A percentile compares a stretch with the other conserved stretches of the same genome.
These are phyloP conservation scores for Leptinotarsa rubiginosa DNA, from an alignment of 2,888 invertebrate genomes.

Conservation along the genomic window DNA sequence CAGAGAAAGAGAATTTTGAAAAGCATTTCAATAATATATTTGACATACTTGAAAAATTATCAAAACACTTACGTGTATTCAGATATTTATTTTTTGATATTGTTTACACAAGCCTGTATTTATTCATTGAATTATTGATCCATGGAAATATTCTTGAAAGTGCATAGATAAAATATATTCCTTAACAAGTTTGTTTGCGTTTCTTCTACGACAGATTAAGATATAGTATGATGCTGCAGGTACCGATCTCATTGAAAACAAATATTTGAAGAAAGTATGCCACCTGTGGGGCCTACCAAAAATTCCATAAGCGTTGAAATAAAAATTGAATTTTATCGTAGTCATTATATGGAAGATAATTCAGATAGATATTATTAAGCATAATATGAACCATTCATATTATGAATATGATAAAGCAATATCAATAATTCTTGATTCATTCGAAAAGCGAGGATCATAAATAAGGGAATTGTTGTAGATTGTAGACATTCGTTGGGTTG, in stretches of 20 bases:
- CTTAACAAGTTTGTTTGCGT: not conserved
- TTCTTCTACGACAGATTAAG: not conserved
- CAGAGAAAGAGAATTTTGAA: no score
- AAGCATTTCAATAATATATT: no score
- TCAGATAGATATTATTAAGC: not conserved
- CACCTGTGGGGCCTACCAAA: slow-evolving; percentile 12
- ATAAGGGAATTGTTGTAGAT: no score
- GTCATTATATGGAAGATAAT: not conserved
- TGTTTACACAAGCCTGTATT: not conserved
- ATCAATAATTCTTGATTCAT: no score
- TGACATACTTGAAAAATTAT: no score
- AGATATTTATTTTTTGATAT: no score
- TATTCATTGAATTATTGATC: not conserved
- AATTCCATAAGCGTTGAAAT: slow-evolving; percentile 1
- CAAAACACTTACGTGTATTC: no score
- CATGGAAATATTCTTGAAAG: not conserved
- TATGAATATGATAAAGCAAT: no score
- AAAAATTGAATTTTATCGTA: not conserved
- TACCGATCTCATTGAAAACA: slow-evolving; percentile 13
- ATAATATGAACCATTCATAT: no score
- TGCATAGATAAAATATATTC: not conserved
- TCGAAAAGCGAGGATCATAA: no score
- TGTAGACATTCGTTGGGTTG: no score
- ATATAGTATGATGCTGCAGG: slow-evolving; percentile 2
- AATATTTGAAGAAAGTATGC: slow-evolving; percentile 3